Base-by-base conservation (phyloP, 35 echinoderm and acorn worm genomes). In the Holothuria glaberrima region DNA sequence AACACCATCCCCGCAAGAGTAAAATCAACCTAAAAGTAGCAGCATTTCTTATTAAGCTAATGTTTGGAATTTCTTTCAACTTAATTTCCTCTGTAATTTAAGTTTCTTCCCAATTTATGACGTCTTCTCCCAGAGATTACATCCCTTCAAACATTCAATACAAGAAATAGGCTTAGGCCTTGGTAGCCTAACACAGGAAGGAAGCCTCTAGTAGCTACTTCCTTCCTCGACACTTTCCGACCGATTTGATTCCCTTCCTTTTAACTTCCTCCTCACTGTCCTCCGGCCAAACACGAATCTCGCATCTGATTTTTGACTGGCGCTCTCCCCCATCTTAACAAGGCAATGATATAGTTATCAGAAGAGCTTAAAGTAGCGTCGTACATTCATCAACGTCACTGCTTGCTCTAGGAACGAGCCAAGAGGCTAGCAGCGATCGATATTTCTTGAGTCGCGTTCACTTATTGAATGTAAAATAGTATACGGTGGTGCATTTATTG, bases 211-310 rank as follows among this genome's bases (percentile, higher is more conserved):
- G 52, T 84, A 64, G 54, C 59, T 84, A 84, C 33, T 84, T 84
- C 80, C 80, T 84, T 84, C 80, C 80, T 64, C 27, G 58, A 84
- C 80, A 84, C 80, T 61, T 84, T 64, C 80, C 52, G 59, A 84
- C 54, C 59, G 48, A 84, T 84, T 82, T 38, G 57, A 61, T 84
- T 84, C 30, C 80, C 34, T 84, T 84, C 80, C 80, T 84, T 64
- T 61, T 48, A 78, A 78, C 80, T 84, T 84, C 59, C 80, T 35
- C 59, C 33, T 57, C 12, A n/a, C 24, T 61, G 21, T 61, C 80
- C 80, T 84, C 80, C 46, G 80, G 80, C 80, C 59, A 84, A 84
- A 84, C 80, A 84, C 80, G 80, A 84, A 78, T 78, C 20, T 52
- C 21, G 52, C 82, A 62, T 62, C 82, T 62, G 82, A 85, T 62